Percentiles rank a stretch among this genome's conserved stretches.
These are phyloP conservation scores for Ctenomys sociabilis DNA, from an alignment of 2,113 vertebrate genomes.

Conservation along the genomic window DNA sequence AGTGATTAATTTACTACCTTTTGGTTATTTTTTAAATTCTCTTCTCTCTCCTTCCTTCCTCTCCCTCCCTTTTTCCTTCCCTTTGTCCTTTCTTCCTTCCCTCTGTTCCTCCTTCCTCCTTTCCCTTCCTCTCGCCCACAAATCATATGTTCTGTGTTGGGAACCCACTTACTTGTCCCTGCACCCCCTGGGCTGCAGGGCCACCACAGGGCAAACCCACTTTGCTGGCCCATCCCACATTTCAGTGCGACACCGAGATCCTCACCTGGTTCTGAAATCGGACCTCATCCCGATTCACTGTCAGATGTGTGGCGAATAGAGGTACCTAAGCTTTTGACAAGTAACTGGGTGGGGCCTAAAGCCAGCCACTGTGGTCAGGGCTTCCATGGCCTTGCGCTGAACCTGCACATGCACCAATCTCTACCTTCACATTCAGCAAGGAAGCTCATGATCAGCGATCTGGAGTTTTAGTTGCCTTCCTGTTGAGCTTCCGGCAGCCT, in stretches of 20 bases:
- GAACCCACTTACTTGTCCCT: not conserved
- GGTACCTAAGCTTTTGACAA: conserved; percentile 74
- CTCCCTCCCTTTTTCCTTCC: not conserved
- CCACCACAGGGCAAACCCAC: not conserved
- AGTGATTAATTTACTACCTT: not conserved
- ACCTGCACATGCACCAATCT: conserved; percentile 78
- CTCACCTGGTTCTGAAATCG: not conserved
- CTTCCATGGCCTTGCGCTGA: conserved; percentile 49
- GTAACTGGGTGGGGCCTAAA: conserved; percentile 61
- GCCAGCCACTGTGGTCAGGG: conserved; percentile 61
- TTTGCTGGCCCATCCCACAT: not conserved
- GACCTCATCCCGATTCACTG: conserved; percentile 70
- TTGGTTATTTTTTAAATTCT: not conserved
- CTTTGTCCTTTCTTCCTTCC: not conserved
- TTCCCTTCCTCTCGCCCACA: not conserved
- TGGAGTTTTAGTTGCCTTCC: not conserved
- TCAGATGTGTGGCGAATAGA: conserved; percentile 60
- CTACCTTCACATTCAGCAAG: conserved; percentile 83
- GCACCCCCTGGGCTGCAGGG: not conserved
- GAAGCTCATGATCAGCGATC: conserved; percentile 72
- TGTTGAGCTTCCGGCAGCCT: conserved; percentile 67
- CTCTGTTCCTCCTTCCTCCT: not conserved
- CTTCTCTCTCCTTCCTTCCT: not conserved
- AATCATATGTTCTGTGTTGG: conserved; percentile 44
- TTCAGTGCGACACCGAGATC: not conserved